Evolutionary conservation across 2,797 vertebrate species (phyloP), one percentile per base, ranked within the genome.

Genomic region (Accipiter minullus): DNA sequence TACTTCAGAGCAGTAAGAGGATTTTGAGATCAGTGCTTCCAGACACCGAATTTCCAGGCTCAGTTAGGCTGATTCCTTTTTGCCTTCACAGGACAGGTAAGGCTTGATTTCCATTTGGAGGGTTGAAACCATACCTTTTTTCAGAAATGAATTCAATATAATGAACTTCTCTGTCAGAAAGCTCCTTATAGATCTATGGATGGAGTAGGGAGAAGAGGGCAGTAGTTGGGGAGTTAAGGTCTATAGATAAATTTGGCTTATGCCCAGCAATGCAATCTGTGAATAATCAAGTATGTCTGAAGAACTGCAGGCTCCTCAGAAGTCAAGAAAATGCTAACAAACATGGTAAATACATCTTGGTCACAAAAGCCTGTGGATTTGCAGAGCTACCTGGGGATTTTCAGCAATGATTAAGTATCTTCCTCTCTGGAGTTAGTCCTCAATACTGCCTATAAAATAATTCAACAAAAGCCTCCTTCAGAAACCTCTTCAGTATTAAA

Each of bases 331-430:
- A 84, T 76, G 79, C 63, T 79, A 80, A 77, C 34, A 88, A 86
- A 68, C 16, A 8, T 17, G 36, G 48, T 71, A 86, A 95, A 95
- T 79, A 75, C 48, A 38, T 73, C 66, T 52, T 94, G 93, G 93
- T 87, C 90, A 89, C 58, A 93, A 87, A 96, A 92, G 67, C 84
- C 55, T 56, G 40, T 90, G 89, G 92, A 93, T 94, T 95, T 95
- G 42, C 9, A 11, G 87, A 81, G 77, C 77, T 93, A 53, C 59
- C 36, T 83, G 58, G 66, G 80, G 88, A 86, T 79, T 89, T 96
- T 85, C 59, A 83, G 73, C 62, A 72, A 18, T 53, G 58, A 58
- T 92, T 79, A 79, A 91, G 40, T 76, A 53, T 69, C 75, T 74
- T 91, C 74, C 45, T 90, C 80, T 82, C 50, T 60, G 85, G 68